Evolutionary conservation across 2,888 invertebrate genomes (phyloP), one percentile per base, ranked within the genome.

Genomic region (Lasioglossum villosulum): DNA sequence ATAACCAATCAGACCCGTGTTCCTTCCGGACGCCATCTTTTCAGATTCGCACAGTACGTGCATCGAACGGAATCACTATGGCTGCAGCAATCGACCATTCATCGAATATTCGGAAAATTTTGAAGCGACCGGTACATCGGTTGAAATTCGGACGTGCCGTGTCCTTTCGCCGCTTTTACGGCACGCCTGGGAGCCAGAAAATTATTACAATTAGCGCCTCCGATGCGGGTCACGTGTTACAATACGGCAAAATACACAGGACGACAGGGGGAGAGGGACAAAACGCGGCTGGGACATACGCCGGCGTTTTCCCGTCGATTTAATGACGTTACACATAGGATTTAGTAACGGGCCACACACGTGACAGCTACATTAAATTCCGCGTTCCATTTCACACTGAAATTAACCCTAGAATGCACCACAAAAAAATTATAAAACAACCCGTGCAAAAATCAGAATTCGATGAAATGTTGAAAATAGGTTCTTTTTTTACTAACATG

Each of bases 191-290:
- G 83, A 83, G 68, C 52, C 30, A 72, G 86, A 52, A 84, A 89
- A 90, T 90, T 83, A 88, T 89, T 86, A 88, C 88, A 88, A 90
- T 90, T 90, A 86, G 80, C 84, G 48, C 68, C 37, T 71, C 34
- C 78, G 76, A 86, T 80, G 56, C 78, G 78, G 84, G 82, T 88
- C 86, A 45, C 80, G 2, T 80, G 72, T 86, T 86, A 86, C 78
- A 77, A 77, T 80, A 75, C 72, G 42, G 16, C 12, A 12, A 73
- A 73, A 73, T 37, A 73, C 72, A 48, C 4, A 19, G 72, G 4
- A 8, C 19, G 12, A 1, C 19, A 2, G 45, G 4, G 45, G 10
- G 2, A 4, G 56, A 56, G 30, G 71, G 66, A 52, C 73, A 84
- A 89, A 89, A 86, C 83, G 84, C 75, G 75, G 72, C 78, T 73